phyloP scores from a whole-genome alignment of 2,888 invertebrate genomes.

The Suillia variegata region DNA sequence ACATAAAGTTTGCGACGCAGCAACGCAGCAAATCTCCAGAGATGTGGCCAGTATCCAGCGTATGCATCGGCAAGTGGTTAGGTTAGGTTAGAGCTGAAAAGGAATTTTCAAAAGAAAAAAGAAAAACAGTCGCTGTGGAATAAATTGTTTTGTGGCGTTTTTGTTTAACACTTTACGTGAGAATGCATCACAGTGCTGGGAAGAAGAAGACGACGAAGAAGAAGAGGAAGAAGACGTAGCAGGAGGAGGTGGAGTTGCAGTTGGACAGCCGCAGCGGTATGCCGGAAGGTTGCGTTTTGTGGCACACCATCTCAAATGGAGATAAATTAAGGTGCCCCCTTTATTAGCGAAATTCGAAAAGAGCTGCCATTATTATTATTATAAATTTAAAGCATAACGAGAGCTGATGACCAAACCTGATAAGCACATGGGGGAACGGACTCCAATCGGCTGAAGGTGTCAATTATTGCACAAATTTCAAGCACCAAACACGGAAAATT shows the following conservation, averaged over 20 bases:
- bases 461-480: neutral
- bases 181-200: no score
- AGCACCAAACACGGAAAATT: no score
- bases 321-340: neutral
- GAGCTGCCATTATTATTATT: no score
- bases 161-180: constrained; percentile 45
- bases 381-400: constrained; percentile 4
- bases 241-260: no score
- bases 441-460: neutral
- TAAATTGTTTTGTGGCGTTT: constrained; percentile 31
- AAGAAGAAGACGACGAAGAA: no score
- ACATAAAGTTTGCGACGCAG: constrained; percentile 18
- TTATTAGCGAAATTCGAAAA: neutral
- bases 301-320: constrained; percentile 11
- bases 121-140: neutral
- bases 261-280: no score
- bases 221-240: no score
- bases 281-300: neutral
- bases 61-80: neutral
- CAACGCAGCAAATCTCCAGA: constrained; percentile 20
- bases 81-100: neutral
- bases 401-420: neutral
- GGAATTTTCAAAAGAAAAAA: neutral
- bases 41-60: no score
- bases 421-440: neutral